Evolutionary conservation across 2,113 vertebrate species (phyloP), one percentile per base, ranked within the genome.

Genomic region (Chlorocebus sabaeus): DNA sequence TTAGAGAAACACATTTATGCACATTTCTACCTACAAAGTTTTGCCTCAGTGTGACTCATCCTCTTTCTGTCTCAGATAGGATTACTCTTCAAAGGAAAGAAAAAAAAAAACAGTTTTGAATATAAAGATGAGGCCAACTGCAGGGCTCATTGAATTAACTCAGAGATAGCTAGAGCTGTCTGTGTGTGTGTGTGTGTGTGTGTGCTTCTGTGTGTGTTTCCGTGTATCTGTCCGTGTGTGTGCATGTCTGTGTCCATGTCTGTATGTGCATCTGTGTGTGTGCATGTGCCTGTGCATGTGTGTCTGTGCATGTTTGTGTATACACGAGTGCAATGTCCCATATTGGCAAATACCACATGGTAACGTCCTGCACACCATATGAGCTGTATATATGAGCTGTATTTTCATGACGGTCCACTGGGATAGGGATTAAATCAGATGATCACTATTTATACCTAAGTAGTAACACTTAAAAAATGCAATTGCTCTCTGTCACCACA

Each of bases 401-500:
- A 27, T 94, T 86, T 91, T 96, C 68, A 79, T 45, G 30, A 48
- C 0, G 1, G 18, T 30, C 32, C 14, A 27, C n/a, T 23, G 11
- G 18, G 75, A 75, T 61, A 82, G n/a, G 11, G 25, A 90, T 76
- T 79, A 92, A 80, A 35, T 76, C 38, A 35, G 23, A 30, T 82
- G 61, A 85, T 76, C 45, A 64, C 22, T 14, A 48, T 20, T 45
- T 68, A n/a, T 73, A 75, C 32, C n/a, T 89, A 76, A 72, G 30
- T 32, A 85, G 61, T 75, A 75, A 85, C n/a, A 86, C 61, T 87
- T 67, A 87, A 89, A 84, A 70, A 70, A 57, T 90, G 40, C 30
- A 89, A 73, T 82, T 55, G 17, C 12, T 32, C 8, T 40, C 10
- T 82, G 9, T 59, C 73, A 55, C 17, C 18, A 79, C 27, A n/a